Percentiles rank a stretch among this genome's conserved stretches.
Conservation (phyloP, 2,888 invertebrate genomes). For the Drosophila tripunctata region DNA sequence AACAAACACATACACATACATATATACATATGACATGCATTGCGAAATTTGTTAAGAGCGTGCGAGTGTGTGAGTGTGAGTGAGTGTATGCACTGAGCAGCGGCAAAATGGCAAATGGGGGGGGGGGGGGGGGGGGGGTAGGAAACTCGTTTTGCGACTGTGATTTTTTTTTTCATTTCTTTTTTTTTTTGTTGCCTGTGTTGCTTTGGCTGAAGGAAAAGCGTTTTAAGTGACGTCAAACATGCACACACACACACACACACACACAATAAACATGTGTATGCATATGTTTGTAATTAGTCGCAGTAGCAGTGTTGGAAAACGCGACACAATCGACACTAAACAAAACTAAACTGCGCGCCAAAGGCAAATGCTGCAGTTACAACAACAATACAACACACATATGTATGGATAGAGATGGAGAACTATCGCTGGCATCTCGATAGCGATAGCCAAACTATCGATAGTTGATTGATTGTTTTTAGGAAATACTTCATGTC, state of each 20-base stretch:
- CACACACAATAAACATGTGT: neutral
- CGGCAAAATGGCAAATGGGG: slow-evolving; percentile 39
- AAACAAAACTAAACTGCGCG: no score
- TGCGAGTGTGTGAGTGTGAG: neutral
- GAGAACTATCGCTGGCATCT: no score
- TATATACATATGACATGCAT: slow-evolving; percentile 37
- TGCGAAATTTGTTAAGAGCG: slow-evolving; percentile 52
- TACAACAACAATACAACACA: no score
- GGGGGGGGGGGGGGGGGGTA: no score
- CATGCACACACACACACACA: slow-evolving; percentile 14
- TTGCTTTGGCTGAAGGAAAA: slow-evolving; percentile 29
- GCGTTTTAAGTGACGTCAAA: slow-evolving; percentile 33
- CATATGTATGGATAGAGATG: neutral
- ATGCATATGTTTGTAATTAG: slow-evolving; percentile 19
- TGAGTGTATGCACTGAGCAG: slow-evolving; percentile 11
- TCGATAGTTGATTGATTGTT: no score
- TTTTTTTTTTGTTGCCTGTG: no score
- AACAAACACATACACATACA: slow-evolving; percentile 27
- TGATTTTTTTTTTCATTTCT: slow-evolving; percentile 50
- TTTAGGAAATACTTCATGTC: no score
- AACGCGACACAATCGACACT: slow-evolving; percentile 14
- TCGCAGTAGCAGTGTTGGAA: slow-evolving; percentile 37
- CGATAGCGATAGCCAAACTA: no score
- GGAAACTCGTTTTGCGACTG: slow-evolving; percentile 65
- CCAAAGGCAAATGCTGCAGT: slow-evolving; percentile 32